Conservation (phyloP, 2,888 invertebrate species). For the Orthosia incerta region DNA sequence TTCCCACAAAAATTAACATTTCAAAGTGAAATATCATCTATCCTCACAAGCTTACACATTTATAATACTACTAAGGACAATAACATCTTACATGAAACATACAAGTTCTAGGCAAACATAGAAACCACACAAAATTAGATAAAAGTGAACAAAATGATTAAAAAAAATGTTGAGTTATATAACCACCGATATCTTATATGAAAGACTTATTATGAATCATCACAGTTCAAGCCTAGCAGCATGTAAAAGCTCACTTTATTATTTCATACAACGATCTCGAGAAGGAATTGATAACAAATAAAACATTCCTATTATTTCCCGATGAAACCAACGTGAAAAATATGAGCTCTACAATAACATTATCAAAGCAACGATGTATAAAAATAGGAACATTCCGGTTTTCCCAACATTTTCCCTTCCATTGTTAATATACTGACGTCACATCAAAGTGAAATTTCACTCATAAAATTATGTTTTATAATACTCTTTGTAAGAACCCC, state of each 20-base stretch:
- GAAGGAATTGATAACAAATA: constrained; percentile 8
- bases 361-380: constrained; percentile 41
- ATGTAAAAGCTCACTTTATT: neutral
- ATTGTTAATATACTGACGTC: constrained; percentile 46
- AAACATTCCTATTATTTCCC: constrained; percentile 13
- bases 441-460: constrained; percentile 47
- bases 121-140: too few relatives aligned
- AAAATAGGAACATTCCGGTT: constrained; percentile 52
- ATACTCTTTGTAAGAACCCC: constrained; percentile 13
- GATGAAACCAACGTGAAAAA: constrained; percentile 18
- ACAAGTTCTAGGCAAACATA: too few relatives aligned
- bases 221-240: neutral
- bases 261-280: neutral
- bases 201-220: neutral
- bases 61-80: too few relatives aligned
- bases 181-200: neutral
- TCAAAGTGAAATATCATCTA: too few relatives aligned
- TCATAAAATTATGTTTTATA: constrained; percentile 36
- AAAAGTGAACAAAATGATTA: too few relatives aligned
- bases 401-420: constrained; percentile 49
- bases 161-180: too few relatives aligned
- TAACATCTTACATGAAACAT: too few relatives aligned
- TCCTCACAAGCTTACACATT: too few relatives aligned
- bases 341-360: constrained; percentile 25
- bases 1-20: too few relatives aligned